These are phyloP conservation scores for Brachyptera putata DNA, from an alignment of 2,888 invertebrate species.

Conservation along the genomic window DNA sequence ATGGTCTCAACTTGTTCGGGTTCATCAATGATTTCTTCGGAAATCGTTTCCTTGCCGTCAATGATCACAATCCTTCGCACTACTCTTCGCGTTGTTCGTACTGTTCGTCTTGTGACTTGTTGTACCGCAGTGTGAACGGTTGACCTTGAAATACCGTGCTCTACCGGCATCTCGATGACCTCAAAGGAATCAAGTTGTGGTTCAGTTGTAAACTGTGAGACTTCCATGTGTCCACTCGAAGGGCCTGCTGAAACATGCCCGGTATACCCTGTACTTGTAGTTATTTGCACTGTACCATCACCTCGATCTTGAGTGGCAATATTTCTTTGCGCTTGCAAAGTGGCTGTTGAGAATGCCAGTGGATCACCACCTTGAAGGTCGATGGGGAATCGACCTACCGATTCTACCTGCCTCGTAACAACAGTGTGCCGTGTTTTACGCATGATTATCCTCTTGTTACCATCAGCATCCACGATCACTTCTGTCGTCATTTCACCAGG, in stretches of 20 bases:
- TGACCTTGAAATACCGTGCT: constrained; percentile 64
- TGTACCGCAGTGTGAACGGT: constrained; percentile 76
- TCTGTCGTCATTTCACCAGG: constrained; percentile 80
- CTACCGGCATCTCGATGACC: too few species aligned
- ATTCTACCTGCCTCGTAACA: constrained; percentile 63
- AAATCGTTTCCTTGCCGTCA: constrained; percentile 75
- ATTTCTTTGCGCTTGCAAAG: too few species aligned
- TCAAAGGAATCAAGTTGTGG: too few species aligned
- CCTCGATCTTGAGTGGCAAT: constrained; percentile 54
- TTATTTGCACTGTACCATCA: constrained; percentile 59
- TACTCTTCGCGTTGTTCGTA: constrained; percentile 71
- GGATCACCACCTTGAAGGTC: too few species aligned
- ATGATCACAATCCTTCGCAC: too few species aligned
- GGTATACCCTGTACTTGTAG: constrained; percentile 60
- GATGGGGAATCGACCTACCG: too few species aligned
- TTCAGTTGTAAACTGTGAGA: too few species aligned
- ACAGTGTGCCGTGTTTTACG: constrained; percentile 66
- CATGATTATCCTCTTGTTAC: constrained; percentile 73
- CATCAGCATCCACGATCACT: constrained; percentile 75
- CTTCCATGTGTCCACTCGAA: too few species aligned
- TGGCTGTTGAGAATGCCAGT: too few species aligned
- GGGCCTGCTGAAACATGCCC: constrained; percentile 60
- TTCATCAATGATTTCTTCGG: constrained; percentile 80
- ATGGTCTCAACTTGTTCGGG: constrained; percentile 71
- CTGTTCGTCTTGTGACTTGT: constrained; percentile 72